Conservation (phyloP, 2,113 vertebrate species). For the Zeus faber region DNA sequence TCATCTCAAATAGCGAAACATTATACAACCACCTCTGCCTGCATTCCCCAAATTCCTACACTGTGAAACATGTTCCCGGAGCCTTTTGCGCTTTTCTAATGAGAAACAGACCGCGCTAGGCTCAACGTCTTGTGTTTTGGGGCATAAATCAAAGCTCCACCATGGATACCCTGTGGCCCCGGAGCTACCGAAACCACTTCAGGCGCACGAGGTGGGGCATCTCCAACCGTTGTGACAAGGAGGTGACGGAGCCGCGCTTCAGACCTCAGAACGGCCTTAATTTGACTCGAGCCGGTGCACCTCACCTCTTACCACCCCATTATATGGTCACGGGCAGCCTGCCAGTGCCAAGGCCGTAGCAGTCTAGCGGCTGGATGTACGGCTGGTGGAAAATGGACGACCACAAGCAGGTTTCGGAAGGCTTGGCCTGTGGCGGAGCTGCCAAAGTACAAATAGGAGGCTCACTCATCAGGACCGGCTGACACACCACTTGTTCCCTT, state of each 20-base stretch:
- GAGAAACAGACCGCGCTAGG: constrained; percentile 38
- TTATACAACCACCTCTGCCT: constrained; percentile 25
- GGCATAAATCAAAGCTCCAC: constrained; percentile 31
- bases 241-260: constrained; percentile 18
- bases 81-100: constrained; percentile 37
- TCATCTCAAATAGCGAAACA: constrained; percentile 12
- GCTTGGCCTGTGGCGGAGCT: constrained; percentile 47
- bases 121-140: not conserved
- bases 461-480: constrained; percentile 23
- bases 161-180: constrained; percentile 2
- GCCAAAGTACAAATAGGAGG: constrained; percentile 51
- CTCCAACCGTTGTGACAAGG: not conserved
- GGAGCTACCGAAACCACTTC: too few relatives aligned
- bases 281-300: constrained; percentile 37
- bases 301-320: constrained; percentile 31
- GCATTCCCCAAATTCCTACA: constrained; percentile 50
- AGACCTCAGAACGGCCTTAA: constrained; percentile 40
- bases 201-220: too few relatives aligned
- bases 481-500: constrained; percentile 44
- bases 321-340: constrained; percentile 38
- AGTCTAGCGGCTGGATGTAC: constrained; percentile 48
- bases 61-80: constrained; percentile 26
- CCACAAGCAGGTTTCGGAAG: constrained; percentile 60
- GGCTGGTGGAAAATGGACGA: constrained; percentile 45
- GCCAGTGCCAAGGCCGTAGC: constrained; percentile 52